phyloP scores from a whole-genome alignment of 1,140 invertebrate genomes.

The Eupristina koningsbergeri region DNA sequence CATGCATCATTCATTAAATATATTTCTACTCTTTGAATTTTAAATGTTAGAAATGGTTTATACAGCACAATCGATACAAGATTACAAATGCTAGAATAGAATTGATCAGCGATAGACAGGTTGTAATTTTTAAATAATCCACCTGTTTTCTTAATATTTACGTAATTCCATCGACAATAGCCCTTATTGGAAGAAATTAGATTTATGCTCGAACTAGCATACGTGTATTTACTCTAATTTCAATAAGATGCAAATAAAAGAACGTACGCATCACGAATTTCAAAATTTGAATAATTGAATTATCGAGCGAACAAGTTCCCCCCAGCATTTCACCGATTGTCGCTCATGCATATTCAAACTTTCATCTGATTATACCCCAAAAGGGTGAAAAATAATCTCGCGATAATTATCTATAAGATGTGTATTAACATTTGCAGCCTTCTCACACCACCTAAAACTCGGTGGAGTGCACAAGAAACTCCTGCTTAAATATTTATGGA shows the following conservation, averaged over 20 bases:
- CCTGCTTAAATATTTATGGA: neutral
- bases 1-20: too few relatives aligned
- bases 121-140: too few relatives aligned
- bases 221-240: neutral
- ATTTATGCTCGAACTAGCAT: too few relatives aligned
- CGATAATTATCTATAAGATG: neutral
- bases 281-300: constrained; percentile 36
- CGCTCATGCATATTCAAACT: constrained; percentile 33
- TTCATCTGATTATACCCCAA: neutral
- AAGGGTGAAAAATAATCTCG: constrained; percentile 8
- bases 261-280: neutral
- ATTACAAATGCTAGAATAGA: too few relatives aligned
- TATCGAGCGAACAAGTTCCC: neutral
- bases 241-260: constrained; percentile 9
- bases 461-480: neutral
- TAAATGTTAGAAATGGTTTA: too few relatives aligned
- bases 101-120: too few relatives aligned
- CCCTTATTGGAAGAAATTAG: too few relatives aligned
- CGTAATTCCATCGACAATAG: too few relatives aligned
- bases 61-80: too few relatives aligned
- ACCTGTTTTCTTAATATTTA: too few relatives aligned
- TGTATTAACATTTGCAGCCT: neutral
- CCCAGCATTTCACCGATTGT: neutral
- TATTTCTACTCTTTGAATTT: too few relatives aligned
- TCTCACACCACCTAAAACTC: neutral